Conservation (phyloP, 2,113 vertebrate genomes). For the Phalacrocorax pelagicus region DNA sequence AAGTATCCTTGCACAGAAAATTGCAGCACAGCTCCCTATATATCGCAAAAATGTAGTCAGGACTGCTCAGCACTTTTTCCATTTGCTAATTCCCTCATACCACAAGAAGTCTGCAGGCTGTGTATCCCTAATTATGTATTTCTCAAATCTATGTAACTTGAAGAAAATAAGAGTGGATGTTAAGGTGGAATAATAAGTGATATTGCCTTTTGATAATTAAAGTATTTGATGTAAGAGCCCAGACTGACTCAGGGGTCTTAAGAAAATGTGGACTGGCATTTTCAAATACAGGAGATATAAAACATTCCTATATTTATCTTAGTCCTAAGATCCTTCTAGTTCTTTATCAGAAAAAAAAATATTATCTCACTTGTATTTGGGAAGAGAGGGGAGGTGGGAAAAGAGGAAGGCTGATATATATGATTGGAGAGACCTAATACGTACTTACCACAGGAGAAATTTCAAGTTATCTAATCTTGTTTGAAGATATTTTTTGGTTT, state of each 20-base stretch:
- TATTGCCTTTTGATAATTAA: not conserved
- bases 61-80: not conserved
- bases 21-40: not conserved
- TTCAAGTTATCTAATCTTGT: not conserved
- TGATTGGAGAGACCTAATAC: not conserved
- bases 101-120: accelerated
- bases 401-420: not conserved
- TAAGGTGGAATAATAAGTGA: not conserved
- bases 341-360: not conserved
- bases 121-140: not conserved
- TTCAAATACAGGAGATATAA: not conserved
- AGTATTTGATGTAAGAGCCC: not conserved
- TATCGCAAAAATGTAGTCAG: not conserved
- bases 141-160: not conserved
- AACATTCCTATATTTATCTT: not conserved
- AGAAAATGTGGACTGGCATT: not conserved
- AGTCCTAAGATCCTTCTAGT: not conserved
- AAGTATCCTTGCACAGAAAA: not conserved
- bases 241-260: not conserved
- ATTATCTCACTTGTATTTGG: not conserved
- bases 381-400: not conserved
- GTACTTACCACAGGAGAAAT: not conserved
- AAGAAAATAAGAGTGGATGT: not conserved
- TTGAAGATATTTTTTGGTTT: not conserved
- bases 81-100: not conserved